Conservation (phyloP, 2,888 invertebrate genomes). For the Lasioglossum marginatum region DNA sequence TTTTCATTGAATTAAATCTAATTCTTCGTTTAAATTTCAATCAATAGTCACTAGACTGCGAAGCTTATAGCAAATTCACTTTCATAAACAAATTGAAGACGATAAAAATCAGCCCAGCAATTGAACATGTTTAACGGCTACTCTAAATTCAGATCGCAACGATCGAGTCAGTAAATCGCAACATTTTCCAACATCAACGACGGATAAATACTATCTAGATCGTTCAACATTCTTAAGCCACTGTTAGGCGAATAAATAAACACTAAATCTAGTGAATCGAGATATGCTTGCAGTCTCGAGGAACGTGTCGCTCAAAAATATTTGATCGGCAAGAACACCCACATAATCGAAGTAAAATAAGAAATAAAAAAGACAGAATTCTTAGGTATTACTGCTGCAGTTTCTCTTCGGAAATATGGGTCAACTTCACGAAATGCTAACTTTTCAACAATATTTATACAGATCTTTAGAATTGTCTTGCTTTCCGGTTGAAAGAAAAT, state of each 20-base stretch:
- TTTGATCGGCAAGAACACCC: neutral
- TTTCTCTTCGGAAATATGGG: neutral
- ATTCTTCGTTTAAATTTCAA: too few species aligned
- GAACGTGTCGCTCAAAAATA: constrained; percentile 2
- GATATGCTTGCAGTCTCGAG: neutral
- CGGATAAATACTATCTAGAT: neutral
- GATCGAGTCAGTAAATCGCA: neutral
- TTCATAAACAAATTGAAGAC: neutral
- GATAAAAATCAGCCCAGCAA: neutral
- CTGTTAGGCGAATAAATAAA: neutral
- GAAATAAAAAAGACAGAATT: neutral
- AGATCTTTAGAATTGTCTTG: neutral
- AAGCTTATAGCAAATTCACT: neutral
- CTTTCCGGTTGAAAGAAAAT: neutral
- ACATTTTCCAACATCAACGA: neutral
- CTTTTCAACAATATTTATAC: neutral
- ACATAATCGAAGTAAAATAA: neutral
- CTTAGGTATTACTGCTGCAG: neutral
- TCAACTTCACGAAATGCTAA: neutral
- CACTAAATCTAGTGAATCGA: constrained; percentile 3
- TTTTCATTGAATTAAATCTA: neutral
- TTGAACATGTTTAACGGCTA: neutral
- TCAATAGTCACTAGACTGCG: neutral
- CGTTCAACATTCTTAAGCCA: constrained; percentile 7
- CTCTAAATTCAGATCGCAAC: neutral